Evolutionary conservation across 2,113 vertebrate genomes (phyloP).

Genomic region (Bombycilla garrulus): DNA sequence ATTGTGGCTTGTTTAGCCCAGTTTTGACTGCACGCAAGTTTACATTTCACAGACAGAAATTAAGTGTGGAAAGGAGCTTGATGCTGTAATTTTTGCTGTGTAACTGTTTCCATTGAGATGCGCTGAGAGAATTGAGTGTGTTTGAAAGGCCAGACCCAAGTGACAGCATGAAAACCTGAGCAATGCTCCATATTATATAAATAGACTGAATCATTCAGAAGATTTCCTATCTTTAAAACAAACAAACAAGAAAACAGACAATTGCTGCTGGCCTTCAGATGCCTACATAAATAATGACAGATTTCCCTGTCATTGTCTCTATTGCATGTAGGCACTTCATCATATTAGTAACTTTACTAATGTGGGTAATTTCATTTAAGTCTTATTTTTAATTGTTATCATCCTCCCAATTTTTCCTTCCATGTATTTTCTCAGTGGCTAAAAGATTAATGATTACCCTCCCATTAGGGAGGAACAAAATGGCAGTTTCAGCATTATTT

Average conservation of each 20-base stretch:
- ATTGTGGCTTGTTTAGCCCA: not conserved
- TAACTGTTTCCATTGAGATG: not conserved
- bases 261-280: not conserved
- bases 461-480: constrained; percentile 13
- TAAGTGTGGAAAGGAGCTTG: not conserved
- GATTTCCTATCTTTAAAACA: not conserved
- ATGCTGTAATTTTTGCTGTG: not conserved
- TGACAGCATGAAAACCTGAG: not conserved
- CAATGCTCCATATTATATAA: not conserved
- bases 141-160: not conserved
- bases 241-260: not conserved
- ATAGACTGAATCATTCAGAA: not conserved
- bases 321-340: not conserved
- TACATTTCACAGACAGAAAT: not conserved
- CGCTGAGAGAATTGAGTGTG: fast-evolving
- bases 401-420: not conserved
- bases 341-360: not conserved
- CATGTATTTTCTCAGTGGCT: not conserved
- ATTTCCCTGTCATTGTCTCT: not conserved
- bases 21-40: not conserved
- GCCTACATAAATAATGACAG: not conserved
- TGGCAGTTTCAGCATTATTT: not conserved
- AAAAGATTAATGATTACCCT: constrained; percentile 2
- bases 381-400: not conserved
- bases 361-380: not conserved